These are phyloP conservation scores for Hephaestus fuliginosus DNA, from an alignment of 2,797 vertebrate species.

Conservation along the genomic window DNA sequence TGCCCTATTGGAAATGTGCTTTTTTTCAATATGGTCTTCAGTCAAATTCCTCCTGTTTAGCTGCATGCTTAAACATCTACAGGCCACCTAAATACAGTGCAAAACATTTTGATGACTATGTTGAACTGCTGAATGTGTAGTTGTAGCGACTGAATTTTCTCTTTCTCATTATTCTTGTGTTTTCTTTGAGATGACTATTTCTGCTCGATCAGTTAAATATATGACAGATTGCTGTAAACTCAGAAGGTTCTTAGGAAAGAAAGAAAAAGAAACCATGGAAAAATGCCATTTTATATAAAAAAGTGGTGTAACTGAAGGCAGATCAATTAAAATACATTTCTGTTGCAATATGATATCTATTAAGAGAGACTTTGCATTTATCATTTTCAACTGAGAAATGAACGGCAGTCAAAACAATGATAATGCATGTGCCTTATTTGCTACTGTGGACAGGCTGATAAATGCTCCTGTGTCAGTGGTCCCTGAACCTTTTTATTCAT, in stretches of 20 bases:
- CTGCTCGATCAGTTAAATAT: neutral
- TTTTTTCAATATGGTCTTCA: conserved; percentile 3
- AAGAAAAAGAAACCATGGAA: neutral
- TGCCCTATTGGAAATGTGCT: neutral
- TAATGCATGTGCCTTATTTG: too few relatives aligned
- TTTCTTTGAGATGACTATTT: neutral
- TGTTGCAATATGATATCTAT: neutral
- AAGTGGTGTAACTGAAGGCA: neutral
- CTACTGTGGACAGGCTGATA: too few relatives aligned
- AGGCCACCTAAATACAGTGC: neutral
- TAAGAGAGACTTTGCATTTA: neutral
- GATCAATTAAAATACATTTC: neutral
- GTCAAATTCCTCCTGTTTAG: neutral
- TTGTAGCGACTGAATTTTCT: neutral
- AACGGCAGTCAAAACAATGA: neutral
- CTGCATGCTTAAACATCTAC: neutral
- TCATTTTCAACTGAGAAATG: neutral
- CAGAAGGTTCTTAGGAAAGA: too few relatives aligned
- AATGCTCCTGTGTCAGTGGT: too few relatives aligned
- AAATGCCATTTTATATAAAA: neutral
- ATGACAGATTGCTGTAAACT: too few relatives aligned
- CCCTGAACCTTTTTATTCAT: too few relatives aligned
- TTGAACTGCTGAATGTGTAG: neutral
- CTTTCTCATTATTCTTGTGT: neutral
- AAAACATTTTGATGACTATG: neutral